Conservation (phyloP, 2,888 invertebrate genomes). For the Limnephilus auricula region DNA sequence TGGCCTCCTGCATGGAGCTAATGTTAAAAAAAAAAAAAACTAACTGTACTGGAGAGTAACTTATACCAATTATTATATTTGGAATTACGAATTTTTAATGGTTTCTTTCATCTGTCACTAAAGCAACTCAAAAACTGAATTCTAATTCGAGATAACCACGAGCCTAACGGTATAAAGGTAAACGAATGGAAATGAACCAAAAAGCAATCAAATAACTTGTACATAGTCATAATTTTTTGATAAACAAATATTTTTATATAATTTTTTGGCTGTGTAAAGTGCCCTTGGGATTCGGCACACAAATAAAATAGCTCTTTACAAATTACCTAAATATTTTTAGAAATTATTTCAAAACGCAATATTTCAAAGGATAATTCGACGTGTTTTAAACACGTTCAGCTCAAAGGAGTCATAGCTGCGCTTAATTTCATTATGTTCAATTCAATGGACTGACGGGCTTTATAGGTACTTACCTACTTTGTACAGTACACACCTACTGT, state of each 20-base stretch:
- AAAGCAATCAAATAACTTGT: too few relatives aligned
- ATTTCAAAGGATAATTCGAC: neutral
- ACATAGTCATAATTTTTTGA: neutral
- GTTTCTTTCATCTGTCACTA: too few relatives aligned
- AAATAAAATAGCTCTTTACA: neutral
- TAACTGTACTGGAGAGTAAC: too few relatives aligned
- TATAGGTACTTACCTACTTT: neutral
- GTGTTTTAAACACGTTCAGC: neutral
- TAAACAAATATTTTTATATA: neutral
- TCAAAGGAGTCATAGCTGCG: conserved; percentile 14
- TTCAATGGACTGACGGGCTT: neutral
- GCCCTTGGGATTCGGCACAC: neutral
- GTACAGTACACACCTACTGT: neutral
- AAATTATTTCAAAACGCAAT: neutral
- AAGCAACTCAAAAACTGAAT: too few relatives aligned
- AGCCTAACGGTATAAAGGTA: too few relatives aligned
- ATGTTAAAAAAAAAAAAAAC: too few relatives aligned
- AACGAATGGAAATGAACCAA: too few relatives aligned
- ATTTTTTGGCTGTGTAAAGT: neutral
- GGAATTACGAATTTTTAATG: too few relatives aligned
- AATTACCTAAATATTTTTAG: neutral
- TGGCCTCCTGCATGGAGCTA: too few relatives aligned
- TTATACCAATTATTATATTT: too few relatives aligned
- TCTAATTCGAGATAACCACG: too few relatives aligned
- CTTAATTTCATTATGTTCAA: conserved; percentile 28